Base-by-base conservation (phyloP, 2,113 vertebrate genomes). In the Macquaria ambigua region DNA sequence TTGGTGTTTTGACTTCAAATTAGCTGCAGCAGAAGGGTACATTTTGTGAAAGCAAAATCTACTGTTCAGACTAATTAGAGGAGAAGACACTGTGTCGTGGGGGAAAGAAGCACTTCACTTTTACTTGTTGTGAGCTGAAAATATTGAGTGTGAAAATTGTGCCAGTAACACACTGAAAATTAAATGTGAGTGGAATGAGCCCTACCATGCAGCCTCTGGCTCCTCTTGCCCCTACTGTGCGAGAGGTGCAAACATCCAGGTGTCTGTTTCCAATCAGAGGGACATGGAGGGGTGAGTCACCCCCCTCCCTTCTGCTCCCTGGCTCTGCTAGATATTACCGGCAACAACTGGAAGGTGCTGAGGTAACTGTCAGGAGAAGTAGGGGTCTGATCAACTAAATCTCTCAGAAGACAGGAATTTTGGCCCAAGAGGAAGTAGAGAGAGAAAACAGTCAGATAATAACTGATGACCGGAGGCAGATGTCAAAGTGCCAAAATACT, bases 221-320 rank as follows among this genome's bases (percentile, higher is more conserved):
- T 74, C 37, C 25, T 78, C n/a, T 52, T 66, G 39, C 52, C 61
- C 66, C 59, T 48, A 12, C 68, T 28, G n/a, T 61, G 16, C 8
- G 21, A 83, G 73, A 85, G 64, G 48, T 63, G 59, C 74, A 76
- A 84, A 84, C 39, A 83, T 81, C 37, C 77, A 53, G 25, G 41
- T 78, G 58, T 82, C 87, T 91, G 92, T 89, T 91, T 91, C 77
- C 41, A 75, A 91, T 93, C 81, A 88, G 11, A 14, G 20, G 74
- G 53, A 81, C 77, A 39, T 20, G 55, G 21, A 52, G 71, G 34
- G 16, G 23, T 25, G 73, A 67, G 28, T 53, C 37, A 58, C 3
- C 58, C 25, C 41, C 16, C 37, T 50, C 58, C 20, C 21, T 34
- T 71, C 46, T 63, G 43, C 71, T 74, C 39, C 43, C 31, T 25